Evolutionary conservation across 2,888 invertebrate genomes (phyloP), one percentile per base, ranked within the genome.

Genomic region (Drosophila planitibia): DNA sequence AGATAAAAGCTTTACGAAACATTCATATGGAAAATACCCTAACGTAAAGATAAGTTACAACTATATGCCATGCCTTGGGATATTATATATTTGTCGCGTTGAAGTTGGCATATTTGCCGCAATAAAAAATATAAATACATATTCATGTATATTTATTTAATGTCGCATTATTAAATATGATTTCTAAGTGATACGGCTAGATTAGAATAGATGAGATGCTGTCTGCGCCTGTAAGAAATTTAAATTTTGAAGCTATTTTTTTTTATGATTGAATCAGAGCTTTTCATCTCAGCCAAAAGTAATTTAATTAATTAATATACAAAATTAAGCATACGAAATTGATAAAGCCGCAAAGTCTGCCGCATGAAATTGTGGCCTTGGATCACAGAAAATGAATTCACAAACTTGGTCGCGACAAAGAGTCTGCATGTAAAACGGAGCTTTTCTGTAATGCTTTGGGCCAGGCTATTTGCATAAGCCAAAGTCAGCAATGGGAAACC

Each of bases 391-490:
- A 68, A 47, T 25, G 25, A 16, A 53, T 59, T 54, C 39, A 37
- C 19, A 33, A 58, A 51, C 44, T 57, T 63, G 35, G 25, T 39
- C 55, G 73, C 76, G 76, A 47, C 79, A 69, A 54, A 49, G 25
- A 53, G 71, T 71, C 72, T 69, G 63, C 22, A 47, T 68, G 53
- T 49, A 33, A 28, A 69, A 59, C 25, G 35, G 25, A 49, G 64
- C 28, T 55, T 53, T 53, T 74, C 32, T 35, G 47, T 59, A 53
- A 57, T 54, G 39, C 14, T n/a, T 73, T 67, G 37, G 55, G 65
- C 61, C 51, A 66, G 53, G 37, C 41, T 65, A 70, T 80, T 80
- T 80, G 61, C 78, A 80, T 81, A 68, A 77, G 74, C 54, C 58
- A 14, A 49, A 47, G 30, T 30, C 28, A 47, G 53, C 22, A 64